These are phyloP conservation scores for Clarias macrocephalus DNA, from an alignment of 2,113 vertebrate species.

Conservation along the genomic window DNA sequence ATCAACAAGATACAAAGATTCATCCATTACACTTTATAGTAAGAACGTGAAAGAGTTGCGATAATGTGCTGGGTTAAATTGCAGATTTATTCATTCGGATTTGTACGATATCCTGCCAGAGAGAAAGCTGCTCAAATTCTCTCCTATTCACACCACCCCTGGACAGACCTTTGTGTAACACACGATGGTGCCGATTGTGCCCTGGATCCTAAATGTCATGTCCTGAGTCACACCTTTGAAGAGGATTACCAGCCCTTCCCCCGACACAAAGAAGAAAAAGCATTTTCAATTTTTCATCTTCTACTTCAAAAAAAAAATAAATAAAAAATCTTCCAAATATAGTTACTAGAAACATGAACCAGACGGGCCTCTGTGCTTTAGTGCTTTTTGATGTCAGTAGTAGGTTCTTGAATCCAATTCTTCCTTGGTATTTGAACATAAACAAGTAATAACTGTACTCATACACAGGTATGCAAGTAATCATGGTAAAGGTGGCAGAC, in stretches of 20 bases:
- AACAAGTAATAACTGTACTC: slow-evolving; percentile 22
- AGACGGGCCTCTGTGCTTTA: slow-evolving; percentile 39
- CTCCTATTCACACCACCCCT: slow-evolving; percentile 29
- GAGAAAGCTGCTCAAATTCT: background rate
- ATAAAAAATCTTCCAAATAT: slow-evolving; percentile 41
- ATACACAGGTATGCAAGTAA: slow-evolving; percentile 4
- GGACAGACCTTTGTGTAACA: slow-evolving; percentile 27
- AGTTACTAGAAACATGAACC: slow-evolving; percentile 29
- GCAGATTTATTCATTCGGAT: background rate
- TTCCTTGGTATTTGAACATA: slow-evolving; percentile 25
- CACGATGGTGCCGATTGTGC: slow-evolving; percentile 28
- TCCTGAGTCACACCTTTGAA: slow-evolving; percentile 56
- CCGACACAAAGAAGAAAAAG: slow-evolving; percentile 37
- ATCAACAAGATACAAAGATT: background rate
- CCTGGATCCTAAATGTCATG: slow-evolving; percentile 56
- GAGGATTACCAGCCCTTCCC: slow-evolving; percentile 22
- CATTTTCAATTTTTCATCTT: slow-evolving; percentile 51
- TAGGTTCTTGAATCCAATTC: slow-evolving; percentile 38
- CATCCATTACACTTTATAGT: background rate
- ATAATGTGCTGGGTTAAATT: background rate
- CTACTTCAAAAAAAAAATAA: slow-evolving; percentile 51
- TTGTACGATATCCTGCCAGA: background rate
- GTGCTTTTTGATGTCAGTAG: slow-evolving; percentile 52
- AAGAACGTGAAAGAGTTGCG: background rate
- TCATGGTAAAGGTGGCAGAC: background rate